These are phyloP conservation scores for Excalfactoria chinensis DNA, from an alignment of 2,113 vertebrate species.

Conservation along the genomic window DNA sequence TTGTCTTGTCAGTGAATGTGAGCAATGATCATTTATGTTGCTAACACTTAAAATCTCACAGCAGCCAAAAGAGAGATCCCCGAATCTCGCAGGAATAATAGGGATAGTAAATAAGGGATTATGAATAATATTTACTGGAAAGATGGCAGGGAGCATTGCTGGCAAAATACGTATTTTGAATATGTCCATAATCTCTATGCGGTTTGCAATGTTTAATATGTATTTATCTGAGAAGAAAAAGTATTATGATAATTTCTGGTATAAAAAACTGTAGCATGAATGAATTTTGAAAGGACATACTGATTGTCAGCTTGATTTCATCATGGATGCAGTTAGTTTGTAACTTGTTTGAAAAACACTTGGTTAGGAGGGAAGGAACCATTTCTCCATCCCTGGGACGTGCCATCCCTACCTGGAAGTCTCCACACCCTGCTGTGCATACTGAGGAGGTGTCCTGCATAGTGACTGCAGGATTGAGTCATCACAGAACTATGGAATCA, in stretches of 20 bases:
- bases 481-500: not conserved
- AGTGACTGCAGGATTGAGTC: not conserved
- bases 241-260: not conserved
- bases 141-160: not conserved
- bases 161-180: not conserved
- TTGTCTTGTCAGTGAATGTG: not conserved
- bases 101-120: not conserved
- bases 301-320: conserved; percentile 22
- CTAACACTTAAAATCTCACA: not conserved
- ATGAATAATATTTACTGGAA: not conserved
- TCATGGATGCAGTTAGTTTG: not conserved
- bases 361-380: not conserved
- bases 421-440: not conserved
- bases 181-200: not conserved
- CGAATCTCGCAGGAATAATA: not conserved
- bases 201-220: not conserved
- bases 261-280: not conserved
- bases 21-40: not conserved
- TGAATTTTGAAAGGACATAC: not conserved
- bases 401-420: not conserved
- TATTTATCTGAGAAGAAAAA: not conserved
- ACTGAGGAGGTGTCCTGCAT: not conserved
- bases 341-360: not conserved
- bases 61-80: not conserved
- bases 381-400: not conserved